phyloP scores from a whole-genome alignment of 1,140 invertebrate species.

The Radopholus similis region DNA sequence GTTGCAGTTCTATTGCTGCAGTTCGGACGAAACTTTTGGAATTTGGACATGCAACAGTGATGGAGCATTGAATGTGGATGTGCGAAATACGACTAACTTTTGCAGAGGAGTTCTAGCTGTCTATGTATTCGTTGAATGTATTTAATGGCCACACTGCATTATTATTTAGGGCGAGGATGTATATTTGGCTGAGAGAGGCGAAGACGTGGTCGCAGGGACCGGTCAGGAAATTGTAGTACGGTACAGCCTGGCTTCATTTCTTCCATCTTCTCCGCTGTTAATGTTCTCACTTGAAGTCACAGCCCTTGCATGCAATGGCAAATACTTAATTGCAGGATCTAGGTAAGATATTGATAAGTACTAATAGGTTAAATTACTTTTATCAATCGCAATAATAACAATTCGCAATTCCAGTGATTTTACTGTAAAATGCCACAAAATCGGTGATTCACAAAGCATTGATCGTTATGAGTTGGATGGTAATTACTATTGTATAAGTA shows the following conservation, averaged over 20 bases:
- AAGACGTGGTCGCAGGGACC: conserved; percentile 14
- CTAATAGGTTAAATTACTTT: no score
- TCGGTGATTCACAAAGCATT: not conserved
- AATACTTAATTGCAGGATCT: conserved; percentile 11
- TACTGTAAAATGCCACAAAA: conserved; percentile 5
- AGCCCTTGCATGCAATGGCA: conserved; percentile 4
- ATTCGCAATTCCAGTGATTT: conserved; percentile 14
- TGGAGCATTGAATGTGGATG: conserved; percentile 2
- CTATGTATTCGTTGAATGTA: not conserved
- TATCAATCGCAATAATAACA: no score
- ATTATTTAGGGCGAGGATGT: conserved; percentile 10
- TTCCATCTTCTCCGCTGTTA: conserved; percentile 1
- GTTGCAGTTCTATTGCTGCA: conserved; percentile 7
- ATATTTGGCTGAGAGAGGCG: conserved; percentile 4
- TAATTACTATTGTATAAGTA: not conserved
- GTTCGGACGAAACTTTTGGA: conserved; percentile 15
- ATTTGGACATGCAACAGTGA: not conserved
- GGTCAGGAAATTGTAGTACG: conserved; percentile 8
- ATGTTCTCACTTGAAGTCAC: conserved; percentile 13
- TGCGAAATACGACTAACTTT: not conserved
- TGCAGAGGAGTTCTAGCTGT: conserved; percentile 7
- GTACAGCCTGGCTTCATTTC: conserved; percentile 8
- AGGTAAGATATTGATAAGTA: not conserved
- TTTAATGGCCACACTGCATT: not conserved
- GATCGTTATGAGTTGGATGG: conserved; percentile 16